These are phyloP conservation scores for Dendrophyllia cribrosa DNA, from an alignment of 64 coral and sea anemone species.

Conservation along the genomic window DNA sequence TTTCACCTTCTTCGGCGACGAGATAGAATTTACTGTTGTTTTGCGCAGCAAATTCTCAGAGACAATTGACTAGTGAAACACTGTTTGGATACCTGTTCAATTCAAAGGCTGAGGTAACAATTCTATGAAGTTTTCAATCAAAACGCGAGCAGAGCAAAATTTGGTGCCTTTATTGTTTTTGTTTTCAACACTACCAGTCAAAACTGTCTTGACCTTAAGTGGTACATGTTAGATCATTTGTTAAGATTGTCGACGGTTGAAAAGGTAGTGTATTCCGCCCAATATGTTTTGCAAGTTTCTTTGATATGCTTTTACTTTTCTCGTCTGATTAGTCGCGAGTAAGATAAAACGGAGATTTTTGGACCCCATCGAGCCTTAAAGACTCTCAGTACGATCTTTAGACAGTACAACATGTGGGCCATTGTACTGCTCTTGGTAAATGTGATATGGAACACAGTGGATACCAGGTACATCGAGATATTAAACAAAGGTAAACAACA, in stretches of 20 bases:
- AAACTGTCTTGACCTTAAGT: neutral
- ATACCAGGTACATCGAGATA: neutral
- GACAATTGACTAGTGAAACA: neutral
- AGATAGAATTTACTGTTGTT: neutral
- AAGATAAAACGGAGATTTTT: neutral
- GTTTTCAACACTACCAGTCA: neutral
- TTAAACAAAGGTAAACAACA: neutral
- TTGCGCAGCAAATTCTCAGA: neutral
- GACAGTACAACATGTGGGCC: slow-evolving; percentile 29
- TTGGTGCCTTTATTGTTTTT: neutral
- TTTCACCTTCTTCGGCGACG: neutral
- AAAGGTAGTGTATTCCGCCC: neutral
- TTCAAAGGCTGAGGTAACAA: too few relatives aligned
- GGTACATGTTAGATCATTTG: slow-evolving; percentile 4
- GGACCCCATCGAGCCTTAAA: neutral
- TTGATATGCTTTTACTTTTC: neutral
- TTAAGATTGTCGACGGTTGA: neutral
- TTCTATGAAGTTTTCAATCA: too few relatives aligned
- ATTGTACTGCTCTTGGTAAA: slow-evolving; percentile 27
- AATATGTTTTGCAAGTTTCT: neutral
- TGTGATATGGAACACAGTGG: slow-evolving; percentile 24
- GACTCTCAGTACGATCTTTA: neutral
- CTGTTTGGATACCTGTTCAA: too few relatives aligned
- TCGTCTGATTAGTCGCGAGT: neutral
- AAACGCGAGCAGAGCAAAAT: neutral